phyloP scores from a whole-genome alignment of 2,113 vertebrate species.

The Sciurus niger region DNA sequence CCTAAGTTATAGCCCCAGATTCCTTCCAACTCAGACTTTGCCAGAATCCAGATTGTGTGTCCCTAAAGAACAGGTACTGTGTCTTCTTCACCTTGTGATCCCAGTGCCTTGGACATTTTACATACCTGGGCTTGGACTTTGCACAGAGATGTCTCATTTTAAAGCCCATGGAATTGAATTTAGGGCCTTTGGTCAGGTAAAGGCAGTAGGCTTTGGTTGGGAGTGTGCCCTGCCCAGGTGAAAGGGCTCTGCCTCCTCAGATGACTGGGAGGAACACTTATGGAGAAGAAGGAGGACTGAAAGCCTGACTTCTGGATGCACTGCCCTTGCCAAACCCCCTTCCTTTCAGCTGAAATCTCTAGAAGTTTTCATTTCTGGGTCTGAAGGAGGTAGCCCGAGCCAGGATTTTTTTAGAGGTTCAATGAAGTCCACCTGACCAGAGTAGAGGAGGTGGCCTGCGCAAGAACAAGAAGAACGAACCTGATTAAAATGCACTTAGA shows the following conservation, averaged over 20 bases:
- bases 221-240: not conserved
- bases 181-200: not conserved
- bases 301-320: not conserved
- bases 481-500: not conserved
- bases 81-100: not conserved
- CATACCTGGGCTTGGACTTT: not conserved
- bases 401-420: conserved; percentile 20
- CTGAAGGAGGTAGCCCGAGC: not conserved
- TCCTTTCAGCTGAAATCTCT: not conserved
- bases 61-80: not conserved
- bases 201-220: not conserved
- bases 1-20: conserved; percentile 8
- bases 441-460: not conserved
- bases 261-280: not conserved
- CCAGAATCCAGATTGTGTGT: not conserved
- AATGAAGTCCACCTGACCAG: conserved; percentile 6
- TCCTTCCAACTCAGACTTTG: conserved; percentile 49
- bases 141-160: not conserved
- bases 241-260: not conserved
- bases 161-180: conserved; percentile 13
- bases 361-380: conserved; percentile 41
- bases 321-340: not conserved
- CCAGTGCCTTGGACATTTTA: not conserved
- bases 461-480: conserved; percentile 17
- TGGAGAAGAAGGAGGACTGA: not conserved